These are phyloP conservation scores for Lysandra bellargus DNA, from an alignment of 2,888 invertebrate species.

Conservation along the genomic window DNA sequence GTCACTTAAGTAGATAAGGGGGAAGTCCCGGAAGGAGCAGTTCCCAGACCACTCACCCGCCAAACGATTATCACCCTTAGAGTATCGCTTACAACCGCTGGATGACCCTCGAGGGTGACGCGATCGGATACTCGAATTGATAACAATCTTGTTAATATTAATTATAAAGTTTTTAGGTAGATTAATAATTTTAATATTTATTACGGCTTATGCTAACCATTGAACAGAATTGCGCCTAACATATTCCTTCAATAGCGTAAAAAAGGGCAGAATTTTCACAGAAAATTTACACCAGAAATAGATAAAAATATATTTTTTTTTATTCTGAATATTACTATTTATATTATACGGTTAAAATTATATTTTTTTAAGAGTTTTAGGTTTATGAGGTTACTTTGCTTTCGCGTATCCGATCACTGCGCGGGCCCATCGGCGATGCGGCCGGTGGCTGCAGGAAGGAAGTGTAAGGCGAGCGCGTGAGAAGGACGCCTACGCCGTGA, in stretches of 20 bases:
- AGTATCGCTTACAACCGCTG: constrained; percentile 59
- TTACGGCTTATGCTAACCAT: background rate
- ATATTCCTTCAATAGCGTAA: too few relatives aligned
- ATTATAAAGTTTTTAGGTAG: background rate
- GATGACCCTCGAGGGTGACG: constrained; percentile 59
- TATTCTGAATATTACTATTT: too few relatives aligned
- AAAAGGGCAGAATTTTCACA: too few relatives aligned
- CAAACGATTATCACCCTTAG: constrained; percentile 65
- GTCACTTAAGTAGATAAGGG: constrained; percentile 61
- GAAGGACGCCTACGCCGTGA: constrained; percentile 69
- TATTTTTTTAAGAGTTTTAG: background rate
- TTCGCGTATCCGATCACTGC: constrained; percentile 53
- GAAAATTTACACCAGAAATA: too few relatives aligned
- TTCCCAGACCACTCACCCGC: constrained; percentile 66
- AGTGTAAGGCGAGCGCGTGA: constrained; percentile 77
- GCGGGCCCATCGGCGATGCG: constrained; percentile 48
- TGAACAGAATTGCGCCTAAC: too few relatives aligned
- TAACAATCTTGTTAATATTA: constrained; percentile 3
- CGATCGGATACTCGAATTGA: constrained; percentile 48
- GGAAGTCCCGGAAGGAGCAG: constrained; percentile 60
- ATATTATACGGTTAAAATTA: too few relatives aligned
- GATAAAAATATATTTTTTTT: too few relatives aligned
- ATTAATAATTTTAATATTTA: background rate
- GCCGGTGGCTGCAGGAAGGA: constrained; percentile 67
- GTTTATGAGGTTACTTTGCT: background rate